Evolutionary conservation across 1,140 invertebrate species (phyloP).

Genomic region (Campoletis sonorensis): DNA sequence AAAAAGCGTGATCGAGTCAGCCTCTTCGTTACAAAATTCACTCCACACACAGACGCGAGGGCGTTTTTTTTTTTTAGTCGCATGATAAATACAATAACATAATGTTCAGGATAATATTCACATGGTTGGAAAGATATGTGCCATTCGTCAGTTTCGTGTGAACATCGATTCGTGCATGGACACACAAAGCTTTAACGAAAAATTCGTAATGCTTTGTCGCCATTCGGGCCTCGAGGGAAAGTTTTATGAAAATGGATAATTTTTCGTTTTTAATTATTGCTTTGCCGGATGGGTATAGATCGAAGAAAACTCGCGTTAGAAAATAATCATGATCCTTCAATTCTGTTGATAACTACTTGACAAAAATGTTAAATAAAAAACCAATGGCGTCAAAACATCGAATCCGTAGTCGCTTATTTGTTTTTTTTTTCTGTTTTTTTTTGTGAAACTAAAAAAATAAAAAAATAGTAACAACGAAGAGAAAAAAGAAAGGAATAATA

Average conservation of each 20-base stretch:
- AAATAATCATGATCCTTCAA: too few species aligned
- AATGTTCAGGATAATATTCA: conserved; percentile 6
- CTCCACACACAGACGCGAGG: conserved; percentile 1
- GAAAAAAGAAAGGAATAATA: conserved; percentile 20
- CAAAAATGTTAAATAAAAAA: neutral
- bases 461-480: conserved; percentile 5
- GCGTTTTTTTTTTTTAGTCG: neutral
- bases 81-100: conserved; percentile 21
- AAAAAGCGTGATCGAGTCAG: conserved; percentile 33
- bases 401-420: conserved; percentile 12
- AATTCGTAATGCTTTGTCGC: conserved; percentile 50
- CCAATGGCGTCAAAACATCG: conserved; percentile 40
- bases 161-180: conserved; percentile 66
- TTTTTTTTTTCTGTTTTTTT: too few species aligned
- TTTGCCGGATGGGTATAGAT: neutral
- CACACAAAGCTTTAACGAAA: conserved; percentile 52
- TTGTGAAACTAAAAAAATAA: neutral
- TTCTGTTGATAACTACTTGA: too few species aligned
- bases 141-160: conserved; percentile 60
- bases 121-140: conserved; percentile 70
- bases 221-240: conserved; percentile 26
- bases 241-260: neutral
- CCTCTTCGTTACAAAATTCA: neutral
- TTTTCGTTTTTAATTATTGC: neutral
- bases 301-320: neutral